Conservation (phyloP, 1,140 invertebrate species). For the Mamestra configurata region DNA sequence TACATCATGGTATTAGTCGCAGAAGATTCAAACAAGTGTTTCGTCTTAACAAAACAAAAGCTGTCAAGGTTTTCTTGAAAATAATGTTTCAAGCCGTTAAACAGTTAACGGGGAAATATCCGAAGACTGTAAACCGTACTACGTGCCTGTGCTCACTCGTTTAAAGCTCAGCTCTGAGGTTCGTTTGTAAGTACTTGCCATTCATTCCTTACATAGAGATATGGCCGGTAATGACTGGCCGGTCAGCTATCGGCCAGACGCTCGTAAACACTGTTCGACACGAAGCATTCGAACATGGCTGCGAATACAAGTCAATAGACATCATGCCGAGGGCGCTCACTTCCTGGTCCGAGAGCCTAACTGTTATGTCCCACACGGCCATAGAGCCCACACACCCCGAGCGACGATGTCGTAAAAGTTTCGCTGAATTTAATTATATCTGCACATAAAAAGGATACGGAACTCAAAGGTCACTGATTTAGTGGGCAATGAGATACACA, state of each 20-base stretch:
- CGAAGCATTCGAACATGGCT: constrained; percentile 80
- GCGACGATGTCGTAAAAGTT: constrained; percentile 36
- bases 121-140: constrained; percentile 72
- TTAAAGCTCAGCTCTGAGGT: constrained; percentile 75
- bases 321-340: constrained; percentile 73
- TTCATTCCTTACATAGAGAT: constrained; percentile 84
- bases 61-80: constrained; percentile 61
- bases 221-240: constrained; percentile 82
- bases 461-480: constrained; percentile 74
- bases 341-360: constrained; percentile 72
- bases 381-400: constrained; percentile 40
- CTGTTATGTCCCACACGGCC: constrained; percentile 65
- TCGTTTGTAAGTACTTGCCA: constrained; percentile 79
- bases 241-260: constrained; percentile 79
- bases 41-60: neutral
- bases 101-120: constrained; percentile 71
- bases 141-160: constrained; percentile 77
- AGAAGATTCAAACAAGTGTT: constrained; percentile 1
- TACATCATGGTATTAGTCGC: neutral
- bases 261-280: constrained; percentile 84
- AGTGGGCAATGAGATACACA: constrained; percentile 53
- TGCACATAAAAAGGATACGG: constrained; percentile 59
- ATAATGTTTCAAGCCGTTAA: constrained; percentile 74
- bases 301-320: constrained; percentile 82
- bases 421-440: constrained; percentile 57